phyloP scores from a whole-genome alignment of 2,888 invertebrate species.

The Epinotia nisella region DNA sequence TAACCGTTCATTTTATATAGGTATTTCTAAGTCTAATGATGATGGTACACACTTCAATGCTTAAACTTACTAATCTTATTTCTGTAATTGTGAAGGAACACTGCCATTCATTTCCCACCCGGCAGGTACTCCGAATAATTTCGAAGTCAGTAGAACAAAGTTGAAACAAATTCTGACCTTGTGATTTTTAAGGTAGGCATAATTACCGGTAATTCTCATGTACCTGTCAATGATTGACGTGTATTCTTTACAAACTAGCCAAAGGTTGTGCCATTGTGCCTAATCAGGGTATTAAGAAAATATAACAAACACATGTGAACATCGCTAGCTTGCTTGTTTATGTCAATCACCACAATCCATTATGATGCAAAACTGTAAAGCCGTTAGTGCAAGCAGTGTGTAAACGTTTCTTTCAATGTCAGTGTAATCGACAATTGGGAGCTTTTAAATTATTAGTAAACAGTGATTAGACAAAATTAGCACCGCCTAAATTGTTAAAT shows the following conservation, averaged over 20 bases:
- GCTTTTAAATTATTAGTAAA: conserved; percentile 12
- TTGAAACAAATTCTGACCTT: conserved; percentile 43
- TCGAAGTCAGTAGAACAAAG: conserved; percentile 39
- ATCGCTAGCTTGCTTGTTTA: conserved; percentile 62
- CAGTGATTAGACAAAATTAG: conserved; percentile 21
- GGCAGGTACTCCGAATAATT: conserved; percentile 31
- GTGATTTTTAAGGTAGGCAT: conserved; percentile 31
- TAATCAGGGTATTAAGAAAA: conserved; percentile 54
- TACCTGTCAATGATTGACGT: conserved; percentile 44
- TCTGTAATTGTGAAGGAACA: neutral
- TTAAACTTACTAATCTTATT: neutral
- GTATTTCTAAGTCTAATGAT: no score
- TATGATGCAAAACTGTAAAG: conserved; percentile 46
- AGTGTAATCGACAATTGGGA: conserved; percentile 15
- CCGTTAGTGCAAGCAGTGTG: conserved; percentile 37
- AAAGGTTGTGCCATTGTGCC: conserved; percentile 63
- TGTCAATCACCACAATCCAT: conserved; percentile 60
- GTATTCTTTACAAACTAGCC: conserved; percentile 51
- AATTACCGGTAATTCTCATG: conserved; percentile 37
- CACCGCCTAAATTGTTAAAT: neutral
- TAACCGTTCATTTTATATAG: no score
- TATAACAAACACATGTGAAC: conserved; percentile 56
- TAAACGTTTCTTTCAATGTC: conserved; percentile 37
- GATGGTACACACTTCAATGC: neutral
- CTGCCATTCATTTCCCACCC: neutral